Conservation (phyloP, 2,888 invertebrate genomes). For the Sesia apiformis region DNA sequence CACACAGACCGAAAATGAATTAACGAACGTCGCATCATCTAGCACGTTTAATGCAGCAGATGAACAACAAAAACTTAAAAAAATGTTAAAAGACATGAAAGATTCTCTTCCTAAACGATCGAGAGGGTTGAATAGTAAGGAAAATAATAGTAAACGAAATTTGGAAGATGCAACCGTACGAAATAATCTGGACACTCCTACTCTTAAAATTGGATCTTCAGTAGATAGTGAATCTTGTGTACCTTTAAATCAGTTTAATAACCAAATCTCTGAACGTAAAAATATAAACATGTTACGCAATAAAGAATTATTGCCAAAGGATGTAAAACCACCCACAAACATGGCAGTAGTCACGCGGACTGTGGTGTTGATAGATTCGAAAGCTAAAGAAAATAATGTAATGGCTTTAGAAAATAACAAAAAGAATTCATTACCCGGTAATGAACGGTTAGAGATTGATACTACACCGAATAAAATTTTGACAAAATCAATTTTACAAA, state of each 20-base stretch:
- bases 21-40: slow-evolving; percentile 8
- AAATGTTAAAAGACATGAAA: slow-evolving; percentile 85
- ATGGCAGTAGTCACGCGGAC: no score
- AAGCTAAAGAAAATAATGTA: no score
- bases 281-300: no score
- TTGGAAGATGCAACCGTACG: slow-evolving; percentile 7
- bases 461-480: no score
- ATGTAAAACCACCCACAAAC: no score
- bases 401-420: no score
- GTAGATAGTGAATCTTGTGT: neutral
- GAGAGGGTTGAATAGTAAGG: slow-evolving; percentile 8
- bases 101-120: slow-evolving; percentile 78
- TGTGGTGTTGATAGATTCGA: no score
- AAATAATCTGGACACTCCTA: slow-evolving; percentile 35
- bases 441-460: no score
- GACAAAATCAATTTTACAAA: neutral
- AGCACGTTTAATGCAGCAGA: slow-evolving; percentile 23
- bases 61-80: slow-evolving; percentile 77
- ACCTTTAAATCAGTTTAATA: neutral
- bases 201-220: slow-evolving; percentile 44
- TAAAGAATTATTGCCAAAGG: no score
- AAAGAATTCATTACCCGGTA: no score
- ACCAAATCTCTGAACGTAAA: no score
- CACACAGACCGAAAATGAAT: slow-evolving; percentile 32
- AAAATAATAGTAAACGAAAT: slow-evolving; percentile 5